Percentiles rank a stretch among this genome's conserved stretches.
Evolutionary conservation across 2,888 invertebrate genomes (phyloP).

Genomic region (Meliscaeva auricollis): DNA sequence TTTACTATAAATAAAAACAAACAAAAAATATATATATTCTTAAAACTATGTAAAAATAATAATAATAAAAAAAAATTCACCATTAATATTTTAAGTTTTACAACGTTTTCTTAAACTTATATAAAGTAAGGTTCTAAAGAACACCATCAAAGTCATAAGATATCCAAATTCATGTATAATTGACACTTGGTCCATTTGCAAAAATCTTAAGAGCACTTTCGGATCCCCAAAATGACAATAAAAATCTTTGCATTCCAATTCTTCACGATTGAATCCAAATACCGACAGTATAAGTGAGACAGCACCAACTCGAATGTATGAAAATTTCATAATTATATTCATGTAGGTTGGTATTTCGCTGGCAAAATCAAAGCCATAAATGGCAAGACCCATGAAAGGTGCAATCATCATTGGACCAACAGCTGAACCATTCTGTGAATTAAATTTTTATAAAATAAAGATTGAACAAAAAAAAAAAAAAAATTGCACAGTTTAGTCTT

Average conservation of each 20-base stretch:
- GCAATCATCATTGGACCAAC: slow-evolving; percentile 88
- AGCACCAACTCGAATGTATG: slow-evolving; percentile 88
- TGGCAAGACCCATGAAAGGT: slow-evolving; percentile 88
- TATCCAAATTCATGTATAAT: slow-evolving; percentile 86
- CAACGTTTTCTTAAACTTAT: slow-evolving; percentile 86
- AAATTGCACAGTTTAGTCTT: slow-evolving; percentile 78
- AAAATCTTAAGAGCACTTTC: slow-evolving; percentile 86
- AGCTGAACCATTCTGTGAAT: slow-evolving; percentile 88
- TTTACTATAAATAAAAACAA: slow-evolving; percentile 46
- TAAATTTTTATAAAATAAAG: not conserved
- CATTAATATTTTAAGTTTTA: slow-evolving; percentile 78
- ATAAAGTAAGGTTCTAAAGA: slow-evolving; percentile 86
- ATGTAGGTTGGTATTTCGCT: slow-evolving; percentile 86
- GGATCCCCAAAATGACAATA: slow-evolving; percentile 89
- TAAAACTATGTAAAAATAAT: not conserved
- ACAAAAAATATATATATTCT: not conserved
- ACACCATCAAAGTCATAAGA: slow-evolving; percentile 85
- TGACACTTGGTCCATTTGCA: slow-evolving; percentile 86
- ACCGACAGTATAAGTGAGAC: slow-evolving; percentile 87
- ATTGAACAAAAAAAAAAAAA: not conserved
- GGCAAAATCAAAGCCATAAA: slow-evolving; percentile 90
- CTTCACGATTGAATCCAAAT: slow-evolving; percentile 87
- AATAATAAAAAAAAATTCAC: slow-evolving; percentile 6
- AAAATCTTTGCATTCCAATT: slow-evolving; percentile 86
- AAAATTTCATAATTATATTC: slow-evolving; percentile 87